phyloP scores from a whole-genome alignment of 2,797 vertebrate species.

The Tenualosa thibaudeaui region DNA sequence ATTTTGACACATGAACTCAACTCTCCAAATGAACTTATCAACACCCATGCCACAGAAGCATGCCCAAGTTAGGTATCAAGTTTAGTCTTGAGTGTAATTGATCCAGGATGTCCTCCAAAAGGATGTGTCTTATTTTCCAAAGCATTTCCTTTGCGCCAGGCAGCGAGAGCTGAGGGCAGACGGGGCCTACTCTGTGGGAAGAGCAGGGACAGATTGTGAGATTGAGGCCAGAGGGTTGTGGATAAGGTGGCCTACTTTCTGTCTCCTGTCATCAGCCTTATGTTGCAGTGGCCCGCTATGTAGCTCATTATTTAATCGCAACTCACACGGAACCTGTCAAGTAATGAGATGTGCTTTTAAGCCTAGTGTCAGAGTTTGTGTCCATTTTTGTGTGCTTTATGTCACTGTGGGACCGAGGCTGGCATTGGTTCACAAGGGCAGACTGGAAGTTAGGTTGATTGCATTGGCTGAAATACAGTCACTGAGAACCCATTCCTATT shows the following conservation, averaged over 20 bases:
- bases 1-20: neutral
- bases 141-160: conserved; percentile 47
- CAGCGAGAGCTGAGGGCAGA: conserved; percentile 20
- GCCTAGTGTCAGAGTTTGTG: conserved; percentile 8
- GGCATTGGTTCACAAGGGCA: neutral
- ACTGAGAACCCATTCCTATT: neutral
- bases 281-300: neutral
- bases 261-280: conserved; percentile 20
- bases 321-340: conserved; percentile 6
- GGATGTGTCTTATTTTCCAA: conserved; percentile 55
- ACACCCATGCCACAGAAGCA: conserved; percentile 33
- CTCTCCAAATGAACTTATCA: conserved; percentile 22
- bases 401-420: conserved; percentile 16
- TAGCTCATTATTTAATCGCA: conserved; percentile 24
- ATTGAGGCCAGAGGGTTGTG: conserved; percentile 31
- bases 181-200: conserved; percentile 14
- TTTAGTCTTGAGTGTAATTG: conserved; percentile 44
- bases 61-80: conserved; percentile 37
- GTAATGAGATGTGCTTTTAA: conserved; percentile 25
- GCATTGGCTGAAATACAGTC: conserved; percentile 6
- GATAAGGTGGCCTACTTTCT: conserved; percentile 25
- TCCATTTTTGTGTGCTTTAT: conserved; percentile 20
- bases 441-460: neutral
- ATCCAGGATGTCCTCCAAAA: conserved; percentile 54
- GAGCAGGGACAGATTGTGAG: conserved; percentile 36